Base-by-base conservation (phyloP, 30 jellyfish, hydroid and myxozoan species). In the Clytia hemisphaerica region DNA sequence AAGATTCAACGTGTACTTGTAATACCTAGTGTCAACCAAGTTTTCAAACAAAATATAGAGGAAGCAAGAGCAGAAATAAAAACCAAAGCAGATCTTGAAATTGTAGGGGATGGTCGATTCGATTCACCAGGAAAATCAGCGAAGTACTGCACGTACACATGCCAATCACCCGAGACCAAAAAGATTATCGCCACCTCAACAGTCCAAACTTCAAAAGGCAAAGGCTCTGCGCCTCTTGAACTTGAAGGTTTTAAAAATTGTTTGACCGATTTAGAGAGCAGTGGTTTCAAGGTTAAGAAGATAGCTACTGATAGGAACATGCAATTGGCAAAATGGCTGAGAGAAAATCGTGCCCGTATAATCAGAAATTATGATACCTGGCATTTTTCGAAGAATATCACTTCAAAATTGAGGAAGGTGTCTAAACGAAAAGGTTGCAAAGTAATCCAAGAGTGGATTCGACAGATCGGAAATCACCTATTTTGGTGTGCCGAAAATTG, bases 81-180 rank as follows among this genome's bases (percentile, higher is more conserved):
- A 22, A 33, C 44, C 30, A 31, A 31, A 12, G 48, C 25, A 16
- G 16, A 12, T 5, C 19, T 22, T 5, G 70, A 37, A n/a, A 21
- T n/a, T 51, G 15, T 51, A 10, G 66, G 66, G 19, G 70, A 57
- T 33, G 51, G 70, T n/a, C 5, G 70, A 21, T 57, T 57, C 16
- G 70, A 57, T 31, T 57, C 48, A 22, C 70, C 70, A 5, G 53
- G 70, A 21, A 57, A 57, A 57, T 57, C 70, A 5, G 50, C 70
- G 0, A 57, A 57, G 33, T 57, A 57, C 30, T 57, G 51, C 35
- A n/a, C 70, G 25, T 57, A 57, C 4, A 57, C 44, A 22, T 57
- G 25, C 37, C 70, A 57, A 22, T 28, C 70, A 31, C 6, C 70
- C 25, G 12, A 37, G 27, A 21, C 48, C 6, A 57, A 57, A 3